Percentiles rank a stretch among this genome's conserved stretches.
phyloP scores from a whole-genome alignment of 2,113 vertebrate genomes.

The Camelus dromedarius region DNA sequence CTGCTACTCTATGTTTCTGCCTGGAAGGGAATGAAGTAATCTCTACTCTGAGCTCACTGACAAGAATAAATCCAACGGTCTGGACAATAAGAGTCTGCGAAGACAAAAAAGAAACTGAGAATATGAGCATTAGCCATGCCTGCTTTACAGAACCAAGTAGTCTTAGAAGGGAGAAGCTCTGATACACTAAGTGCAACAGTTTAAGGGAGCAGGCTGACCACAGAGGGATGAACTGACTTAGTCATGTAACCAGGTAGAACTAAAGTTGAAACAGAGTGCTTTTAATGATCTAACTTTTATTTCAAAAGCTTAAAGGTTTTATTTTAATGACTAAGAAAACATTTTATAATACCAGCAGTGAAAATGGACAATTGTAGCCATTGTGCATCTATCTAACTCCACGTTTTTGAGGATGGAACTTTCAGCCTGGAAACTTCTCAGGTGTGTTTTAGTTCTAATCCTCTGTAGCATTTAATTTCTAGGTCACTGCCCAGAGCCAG shows the following conservation, averaged over 20 bases:
- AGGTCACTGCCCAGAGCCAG: background rate
- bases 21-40: background rate
- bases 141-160: background rate
- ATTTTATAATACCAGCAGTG: background rate
- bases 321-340: background rate
- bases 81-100: background rate
- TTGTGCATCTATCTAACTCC: background rate
- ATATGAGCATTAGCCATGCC: background rate
- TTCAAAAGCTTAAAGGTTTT: background rate
- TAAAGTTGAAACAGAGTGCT: background rate
- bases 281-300: background rate
- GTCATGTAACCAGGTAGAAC: background rate
- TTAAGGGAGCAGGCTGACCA: background rate
- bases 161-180: background rate
- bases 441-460: constrained; percentile 6
- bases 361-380: background rate
- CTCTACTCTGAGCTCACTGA: background rate
- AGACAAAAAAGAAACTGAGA: background rate
- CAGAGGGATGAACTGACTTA: background rate
- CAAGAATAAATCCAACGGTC: background rate
- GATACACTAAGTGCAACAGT: background rate
- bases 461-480: constrained; percentile 54
- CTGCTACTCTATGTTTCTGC: background rate
- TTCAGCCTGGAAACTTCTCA: background rate
- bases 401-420: background rate